Conservation (phyloP, 2,888 invertebrate species). For the Hybos culiciformis region DNA sequence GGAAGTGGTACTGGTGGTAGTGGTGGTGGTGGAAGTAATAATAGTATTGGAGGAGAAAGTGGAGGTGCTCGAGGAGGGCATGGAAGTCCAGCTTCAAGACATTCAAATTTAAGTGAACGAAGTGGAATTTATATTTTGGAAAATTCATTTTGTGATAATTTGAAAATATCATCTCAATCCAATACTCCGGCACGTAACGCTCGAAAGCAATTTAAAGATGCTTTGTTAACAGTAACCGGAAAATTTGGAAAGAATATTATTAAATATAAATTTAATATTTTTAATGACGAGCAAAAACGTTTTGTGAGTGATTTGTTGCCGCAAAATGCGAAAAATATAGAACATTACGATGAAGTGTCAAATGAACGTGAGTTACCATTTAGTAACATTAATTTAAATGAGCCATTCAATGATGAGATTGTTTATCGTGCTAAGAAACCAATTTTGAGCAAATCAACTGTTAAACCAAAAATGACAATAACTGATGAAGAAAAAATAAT, state of each 20-base stretch:
- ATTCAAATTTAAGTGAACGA: slow-evolving; percentile 9
- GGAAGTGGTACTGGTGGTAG: background rate
- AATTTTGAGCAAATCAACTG: background rate
- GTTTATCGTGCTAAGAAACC: background rate
- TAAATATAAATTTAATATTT: slow-evolving; percentile 35
- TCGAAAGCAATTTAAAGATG: slow-evolving; percentile 30
- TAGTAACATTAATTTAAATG: slow-evolving; percentile 6
- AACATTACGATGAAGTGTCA: slow-evolving; percentile 25
- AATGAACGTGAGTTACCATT: slow-evolving; percentile 5
- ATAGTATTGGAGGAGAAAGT: background rate
- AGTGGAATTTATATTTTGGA: slow-evolving; percentile 31
- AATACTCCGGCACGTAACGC: slow-evolving; percentile 19
- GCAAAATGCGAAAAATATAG: slow-evolving; percentile 22
- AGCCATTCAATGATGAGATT: background rate
- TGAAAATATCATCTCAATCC: too few species aligned
- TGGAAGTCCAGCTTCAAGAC: background rate
- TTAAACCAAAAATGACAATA: too few species aligned
- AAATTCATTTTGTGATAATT: slow-evolving; percentile 34
- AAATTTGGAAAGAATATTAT: slow-evolving; percentile 36
- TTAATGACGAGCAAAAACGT: slow-evolving; percentile 32
- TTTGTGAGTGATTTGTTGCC: slow-evolving; percentile 32
- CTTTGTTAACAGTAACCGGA: slow-evolving; percentile 32
- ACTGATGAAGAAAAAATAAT: slow-evolving; percentile 34
- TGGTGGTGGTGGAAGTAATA: background rate
- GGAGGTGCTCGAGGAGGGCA: background rate